A percentile compares a stretch with the other conserved stretches of the same genome.
Evolutionary conservation across 2,113 vertebrate genomes (phyloP).

Genomic region (Cebidichthys violaceus): DNA sequence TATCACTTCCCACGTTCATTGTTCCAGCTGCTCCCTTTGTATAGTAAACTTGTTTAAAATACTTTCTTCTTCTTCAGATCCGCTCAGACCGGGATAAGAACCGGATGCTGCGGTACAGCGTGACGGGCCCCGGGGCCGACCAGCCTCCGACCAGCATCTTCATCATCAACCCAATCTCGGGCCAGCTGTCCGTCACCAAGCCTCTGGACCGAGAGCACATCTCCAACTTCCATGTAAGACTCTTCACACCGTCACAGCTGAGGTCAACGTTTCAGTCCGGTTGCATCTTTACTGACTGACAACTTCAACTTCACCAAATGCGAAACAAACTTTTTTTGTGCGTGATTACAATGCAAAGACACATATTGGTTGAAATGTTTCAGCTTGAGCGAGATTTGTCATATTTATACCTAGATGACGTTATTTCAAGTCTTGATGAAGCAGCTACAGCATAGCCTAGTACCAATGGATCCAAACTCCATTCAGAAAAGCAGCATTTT

Average conservation of each 20-base stretch:
- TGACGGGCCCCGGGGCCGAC: constrained; percentile 96
- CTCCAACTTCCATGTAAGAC: constrained; percentile 94
- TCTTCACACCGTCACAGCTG: not conserved
- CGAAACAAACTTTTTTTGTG: not conserved
- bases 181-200: constrained; percentile 96
- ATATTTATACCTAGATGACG: not conserved
- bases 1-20: not conserved
- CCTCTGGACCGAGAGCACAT: constrained; percentile 96
- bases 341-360: not conserved
- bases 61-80: constrained; percentile 81
- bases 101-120: constrained; percentile 93
- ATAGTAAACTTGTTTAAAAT: not conserved
- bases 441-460: not conserved
- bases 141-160: constrained; percentile 96
- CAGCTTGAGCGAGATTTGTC: not conserved
- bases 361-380: not conserved
- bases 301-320: not conserved
- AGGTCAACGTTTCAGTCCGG: not conserved
- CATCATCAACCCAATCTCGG: constrained; percentile 96
- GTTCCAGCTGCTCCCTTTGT: not conserved
- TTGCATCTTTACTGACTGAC: not conserved
- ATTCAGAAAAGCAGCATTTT: not conserved
- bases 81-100: constrained; percentile 95
- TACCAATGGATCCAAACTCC: not conserved
- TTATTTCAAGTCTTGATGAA: not conserved